These are phyloP conservation scores for Brienomyrus brachyistius DNA, from an alignment of 2,113 vertebrate species.

Conservation along the genomic window DNA sequence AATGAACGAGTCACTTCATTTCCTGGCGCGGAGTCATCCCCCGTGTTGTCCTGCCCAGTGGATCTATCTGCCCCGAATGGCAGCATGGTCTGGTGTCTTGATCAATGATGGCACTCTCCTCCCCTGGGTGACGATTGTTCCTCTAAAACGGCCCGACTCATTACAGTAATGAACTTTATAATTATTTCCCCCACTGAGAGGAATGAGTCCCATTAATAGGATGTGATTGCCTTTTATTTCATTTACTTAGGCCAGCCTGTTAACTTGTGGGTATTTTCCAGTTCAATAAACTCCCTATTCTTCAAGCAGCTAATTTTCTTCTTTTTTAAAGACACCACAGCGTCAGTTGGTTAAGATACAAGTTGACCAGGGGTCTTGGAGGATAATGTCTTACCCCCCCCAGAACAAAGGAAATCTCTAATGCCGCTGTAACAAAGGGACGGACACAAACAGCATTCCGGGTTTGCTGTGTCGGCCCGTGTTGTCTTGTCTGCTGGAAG, in stretches of 20 bases:
- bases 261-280: slow-evolving; percentile 50
- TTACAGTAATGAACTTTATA: slow-evolving; percentile 73
- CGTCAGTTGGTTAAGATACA: background rate
- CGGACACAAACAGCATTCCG: background rate
- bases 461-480: background rate
- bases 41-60: background rate
- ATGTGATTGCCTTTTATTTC: slow-evolving; percentile 58
- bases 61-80: background rate
- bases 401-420: background rate
- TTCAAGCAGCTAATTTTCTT: slow-evolving; percentile 18
- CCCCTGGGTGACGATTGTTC: slow-evolving; percentile 44
- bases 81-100: slow-evolving; percentile 26
- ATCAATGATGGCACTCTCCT: slow-evolving; percentile 44
- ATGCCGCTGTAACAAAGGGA: background rate
- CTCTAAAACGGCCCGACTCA: slow-evolving; percentile 72
- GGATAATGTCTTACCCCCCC: background rate
- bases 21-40: background rate
- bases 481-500: slow-evolving; percentile 70
- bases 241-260: slow-evolving; percentile 57
- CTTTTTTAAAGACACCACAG: slow-evolving; percentile 7
- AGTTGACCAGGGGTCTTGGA: background rate
- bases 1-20: slow-evolving; percentile 15
- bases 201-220: slow-evolving; percentile 64
- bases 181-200: slow-evolving; percentile 63
- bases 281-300: slow-evolving; percentile 23